Evolutionary conservation across 2,888 invertebrate species (phyloP), one percentile per base, ranked within the genome.

Genomic region (Xiphydria camelus): DNA sequence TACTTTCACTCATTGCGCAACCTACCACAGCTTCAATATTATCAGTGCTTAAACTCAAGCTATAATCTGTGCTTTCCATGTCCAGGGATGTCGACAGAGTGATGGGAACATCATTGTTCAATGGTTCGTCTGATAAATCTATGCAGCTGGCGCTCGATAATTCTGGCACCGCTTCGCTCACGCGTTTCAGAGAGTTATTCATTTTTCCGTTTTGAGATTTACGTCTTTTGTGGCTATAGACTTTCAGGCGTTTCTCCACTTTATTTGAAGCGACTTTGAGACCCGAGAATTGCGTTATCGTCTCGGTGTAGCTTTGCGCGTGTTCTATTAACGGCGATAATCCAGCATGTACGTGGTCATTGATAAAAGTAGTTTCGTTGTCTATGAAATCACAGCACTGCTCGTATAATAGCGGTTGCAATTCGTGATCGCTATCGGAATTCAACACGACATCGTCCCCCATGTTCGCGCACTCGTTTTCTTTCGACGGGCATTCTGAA

Each of bases 181-280:
- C 3, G 45, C 37, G 39, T 33, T 34, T 43, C 34, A 45, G 32
- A n/a, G n/a, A n/a, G 15, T 10, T 29, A 3, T 4, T 42, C 20
- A 2, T 36, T 20, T 3, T 17, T 36, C 6, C 12, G n/a, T 26
- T 34, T 33, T 2, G 17, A 21, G 7, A 18, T 14, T 15, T 36
- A 26, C 19, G 25, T 42, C 10, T 59, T 62, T 74, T 75, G 44
- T 68, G 71, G 10, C 67, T 68, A 36, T 75, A 75, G n/a, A 73
- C 73, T 44, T 66, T 62, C 20, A 67, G 60, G 45, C 69, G 72
- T 48, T 73, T 69, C n/a, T 68, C 70, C 10, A 70, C 61, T 23
- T 50, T 47, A 18, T 53, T 58, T 6, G 19, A 29, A 15, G 23
- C 32, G 18, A 36, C 26, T 19, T 41, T 32, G 7, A 36, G 41